A percentile compares a stretch with the other conserved stretches of the same genome.
Conservation (phyloP, 1,140 invertebrate genomes). For the Dendroctonus ponderosae region DNA sequence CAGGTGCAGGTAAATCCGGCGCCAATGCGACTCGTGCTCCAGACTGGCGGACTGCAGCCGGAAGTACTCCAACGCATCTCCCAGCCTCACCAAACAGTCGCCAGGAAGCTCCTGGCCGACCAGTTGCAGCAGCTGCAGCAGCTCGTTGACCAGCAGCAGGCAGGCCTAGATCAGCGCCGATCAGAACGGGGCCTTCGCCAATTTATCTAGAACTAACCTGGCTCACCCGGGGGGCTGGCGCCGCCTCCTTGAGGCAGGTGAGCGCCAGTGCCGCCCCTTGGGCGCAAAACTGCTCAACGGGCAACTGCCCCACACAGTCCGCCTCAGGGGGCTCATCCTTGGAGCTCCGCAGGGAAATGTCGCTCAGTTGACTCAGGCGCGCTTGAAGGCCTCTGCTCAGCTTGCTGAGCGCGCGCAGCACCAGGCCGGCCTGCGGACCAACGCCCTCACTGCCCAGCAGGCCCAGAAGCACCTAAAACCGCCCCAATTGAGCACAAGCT, state of each 20-base stretch:
- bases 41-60: conserved; percentile 45
- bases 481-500: background rate
- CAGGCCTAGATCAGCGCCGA: conserved; percentile 41
- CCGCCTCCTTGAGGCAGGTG: too few relatives aligned
- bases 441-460: conserved; percentile 37
- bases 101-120: conserved; percentile 34
- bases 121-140: too few relatives aligned
- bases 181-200: conserved; percentile 16
- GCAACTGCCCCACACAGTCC: too few relatives aligned
- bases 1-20: conserved; percentile 45
- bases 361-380: conserved; percentile 55
- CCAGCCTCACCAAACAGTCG: conserved; percentile 55
- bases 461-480: conserved; percentile 41
- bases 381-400: conserved; percentile 52
- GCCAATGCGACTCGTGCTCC: conserved; percentile 39
- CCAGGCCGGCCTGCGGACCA: conserved; percentile 43
- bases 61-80: conserved; percentile 43
- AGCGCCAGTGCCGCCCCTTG: too few relatives aligned
- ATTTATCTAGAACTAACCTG: conserved; percentile 37
- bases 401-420: conserved; percentile 51
- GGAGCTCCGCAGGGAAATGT: conserved; percentile 45
- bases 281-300: too few relatives aligned
- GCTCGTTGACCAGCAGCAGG: conserved; percentile 34
- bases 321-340: background rate
- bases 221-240: conserved; percentile 9